Evolutionary conservation across 2,113 vertebrate genomes (phyloP), one percentile per base, ranked within the genome.

Genomic region (Ailuropoda melanoleuca): DNA sequence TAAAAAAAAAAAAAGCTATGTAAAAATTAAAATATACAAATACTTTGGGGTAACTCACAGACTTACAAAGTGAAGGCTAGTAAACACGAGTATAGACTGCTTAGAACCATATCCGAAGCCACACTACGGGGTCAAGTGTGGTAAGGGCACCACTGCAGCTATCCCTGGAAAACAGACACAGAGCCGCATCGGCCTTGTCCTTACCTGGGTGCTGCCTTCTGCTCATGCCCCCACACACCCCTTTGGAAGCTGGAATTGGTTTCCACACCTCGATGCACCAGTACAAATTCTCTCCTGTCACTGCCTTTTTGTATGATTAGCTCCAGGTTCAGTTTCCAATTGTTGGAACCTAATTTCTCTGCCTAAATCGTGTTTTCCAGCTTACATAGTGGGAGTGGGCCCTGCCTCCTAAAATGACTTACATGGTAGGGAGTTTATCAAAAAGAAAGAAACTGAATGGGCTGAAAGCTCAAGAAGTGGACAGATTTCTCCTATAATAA

Each of bases 151-250:
- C 9, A 11, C 6, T 24, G n/a, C 39, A 50, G 8, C 37, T 23
- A 1, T 5, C 39, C 37, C 23, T 46, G 58, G 50, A 8, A 12
- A 9, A 19, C 2, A 21, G 64, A 55, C 86, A 50, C 8, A 56
- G 46, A 46, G 37, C 6, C 4, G 0, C 11, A 50, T 12, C 56
- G 53, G 12, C 3, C 13, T 0, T 26, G 4, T 3, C 8, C 29
- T 15, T 62, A 1, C 1, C 0, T 3, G 31, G 7, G 31, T 2
- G 21, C 19, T 18, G 6, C 46, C 10, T 34, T 21, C 21, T 56
- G 14, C 2, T 55, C 3, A 18, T 34, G 29, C 0, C 9, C 12
- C n/a, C 8, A 64, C 1, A 29, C 8, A 15, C 11, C 2, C 7
- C 19, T 14, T 14, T 21, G 23, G n/a, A 8, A 24, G 50, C 55